Evolutionary conservation across 2,888 invertebrate genomes (phyloP).

Genomic region (Chaetogeoica ovagalla): DNA sequence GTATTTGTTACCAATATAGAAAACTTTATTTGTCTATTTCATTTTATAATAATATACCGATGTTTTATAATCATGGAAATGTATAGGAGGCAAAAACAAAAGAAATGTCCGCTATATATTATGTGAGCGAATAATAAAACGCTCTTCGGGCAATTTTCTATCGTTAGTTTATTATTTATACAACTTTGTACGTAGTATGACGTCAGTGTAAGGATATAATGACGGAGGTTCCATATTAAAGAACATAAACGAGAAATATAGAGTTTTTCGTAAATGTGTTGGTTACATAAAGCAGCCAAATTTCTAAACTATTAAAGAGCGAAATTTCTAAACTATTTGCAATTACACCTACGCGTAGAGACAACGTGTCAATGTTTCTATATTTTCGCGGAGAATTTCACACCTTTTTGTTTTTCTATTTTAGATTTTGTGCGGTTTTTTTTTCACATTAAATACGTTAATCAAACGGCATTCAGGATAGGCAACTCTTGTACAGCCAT

Average conservation of each 20-base stretch:
- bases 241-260: neutral
- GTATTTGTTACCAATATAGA: neutral
- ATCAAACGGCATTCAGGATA: no score
- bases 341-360: no score
- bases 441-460: no score
- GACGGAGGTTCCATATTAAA: neutral
- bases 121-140: neutral
- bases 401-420: no score
- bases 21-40: neutral
- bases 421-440: no score
- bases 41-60: neutral
- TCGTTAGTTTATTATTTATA: neutral
- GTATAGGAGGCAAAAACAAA: neutral
- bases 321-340: no score
- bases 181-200: neutral
- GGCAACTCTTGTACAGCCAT: no score
- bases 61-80: neutral
- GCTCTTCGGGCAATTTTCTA: neutral
- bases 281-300: no score
- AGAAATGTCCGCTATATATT: neutral
- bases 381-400: no score
- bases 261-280: no score
- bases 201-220: neutral
- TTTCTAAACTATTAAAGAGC: no score
- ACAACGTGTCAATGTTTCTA: no score